Evolutionary conservation across 2,113 vertebrate species (phyloP).

Genomic region (Blennius ocellaris): DNA sequence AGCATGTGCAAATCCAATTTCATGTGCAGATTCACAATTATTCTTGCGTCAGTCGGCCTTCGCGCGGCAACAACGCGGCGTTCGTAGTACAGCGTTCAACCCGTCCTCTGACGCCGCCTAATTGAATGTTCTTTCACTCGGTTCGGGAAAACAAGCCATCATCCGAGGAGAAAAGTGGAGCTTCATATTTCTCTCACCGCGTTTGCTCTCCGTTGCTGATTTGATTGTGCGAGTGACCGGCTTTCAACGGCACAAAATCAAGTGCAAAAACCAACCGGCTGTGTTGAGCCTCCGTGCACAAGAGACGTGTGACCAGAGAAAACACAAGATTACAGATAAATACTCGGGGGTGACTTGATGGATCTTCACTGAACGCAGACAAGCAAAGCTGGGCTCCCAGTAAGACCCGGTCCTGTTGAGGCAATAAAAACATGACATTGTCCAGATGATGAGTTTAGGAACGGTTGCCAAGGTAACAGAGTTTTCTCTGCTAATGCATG

Average conservation of each 20-base stretch:
- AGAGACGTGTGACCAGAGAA: background rate
- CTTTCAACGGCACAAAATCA: conserved; percentile 10
- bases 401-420: conserved; percentile 22
- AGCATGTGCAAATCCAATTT: conserved; percentile 2
- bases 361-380: conserved; percentile 3
- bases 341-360: background rate
- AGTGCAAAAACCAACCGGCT: background rate
- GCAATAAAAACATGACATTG: conserved; percentile 52
- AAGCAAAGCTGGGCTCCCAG: conserved; percentile 9
- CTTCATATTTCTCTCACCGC: conserved; percentile 26
- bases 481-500: conserved; percentile 40
- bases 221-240: conserved; percentile 17
- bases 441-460: conserved; percentile 58
- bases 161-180: conserved; percentile 37
- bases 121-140: conserved; percentile 55
- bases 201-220: background rate
- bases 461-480: conserved; percentile 61
- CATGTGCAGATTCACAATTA: background rate
- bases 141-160: conserved; percentile 28
- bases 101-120: conserved; percentile 33
- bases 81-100: conserved; percentile 17
- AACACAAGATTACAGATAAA: conserved; percentile 1
- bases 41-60: background rate
- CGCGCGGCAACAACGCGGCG: background rate
- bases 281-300: background rate